These are phyloP conservation scores for Malurus alboscapulatus DNA, from an alignment of 2,113 vertebrate genomes.

Conservation along the genomic window DNA sequence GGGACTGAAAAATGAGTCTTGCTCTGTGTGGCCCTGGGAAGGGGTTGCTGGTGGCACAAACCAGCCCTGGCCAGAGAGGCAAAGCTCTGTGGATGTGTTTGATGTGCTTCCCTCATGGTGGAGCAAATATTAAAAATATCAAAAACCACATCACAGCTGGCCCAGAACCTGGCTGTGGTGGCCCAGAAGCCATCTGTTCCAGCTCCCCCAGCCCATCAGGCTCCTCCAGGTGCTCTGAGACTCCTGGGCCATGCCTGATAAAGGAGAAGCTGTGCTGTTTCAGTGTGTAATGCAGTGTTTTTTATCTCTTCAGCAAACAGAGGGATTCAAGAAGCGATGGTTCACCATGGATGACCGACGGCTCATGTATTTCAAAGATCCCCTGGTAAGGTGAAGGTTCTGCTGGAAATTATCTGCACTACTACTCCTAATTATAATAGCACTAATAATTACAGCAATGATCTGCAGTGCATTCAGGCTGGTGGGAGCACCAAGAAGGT, in stretches of 20 bases:
- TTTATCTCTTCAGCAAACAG: slow-evolving; percentile 82
- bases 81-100: accelerated
- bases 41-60: neutral
- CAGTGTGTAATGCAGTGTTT: neutral
- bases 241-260: accelerated
- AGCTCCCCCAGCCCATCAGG: accelerated
- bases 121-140: neutral
- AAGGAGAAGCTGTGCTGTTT: neutral
- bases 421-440: accelerated
- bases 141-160: neutral
- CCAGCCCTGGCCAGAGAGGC: too few species aligned
- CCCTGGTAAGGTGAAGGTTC: slow-evolving; percentile 81
- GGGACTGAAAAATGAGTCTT: too few species aligned
- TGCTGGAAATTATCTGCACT: neutral
- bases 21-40: neutral
- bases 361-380: slow-evolving; percentile 98
- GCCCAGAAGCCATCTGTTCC: neutral
- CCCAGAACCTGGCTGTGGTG: neutral
- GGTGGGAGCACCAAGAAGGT: neutral
- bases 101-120: neutral
- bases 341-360: slow-evolving; percentile 95
- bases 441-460: neutral
- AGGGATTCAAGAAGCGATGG: slow-evolving; percentile 96
- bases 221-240: neutral
- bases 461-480: neutral